These are phyloP conservation scores for Phengaris alcon DNA, from an alignment of 2,888 invertebrate species.

Conservation along the genomic window DNA sequence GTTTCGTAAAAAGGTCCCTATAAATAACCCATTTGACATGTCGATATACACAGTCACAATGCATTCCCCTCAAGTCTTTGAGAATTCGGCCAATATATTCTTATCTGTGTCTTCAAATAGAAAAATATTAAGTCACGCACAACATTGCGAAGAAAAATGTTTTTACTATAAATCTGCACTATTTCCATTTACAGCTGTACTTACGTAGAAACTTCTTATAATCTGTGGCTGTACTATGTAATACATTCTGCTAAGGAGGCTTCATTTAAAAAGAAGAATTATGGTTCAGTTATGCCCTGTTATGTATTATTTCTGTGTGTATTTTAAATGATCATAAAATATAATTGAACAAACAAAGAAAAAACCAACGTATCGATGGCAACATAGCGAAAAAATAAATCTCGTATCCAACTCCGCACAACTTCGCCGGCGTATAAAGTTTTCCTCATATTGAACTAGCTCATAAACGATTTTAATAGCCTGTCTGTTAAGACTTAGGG, in stretches of 20 bases:
- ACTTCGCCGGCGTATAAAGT: not conserved
- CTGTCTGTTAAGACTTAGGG: slow-evolving; percentile 43
- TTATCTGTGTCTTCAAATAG: not conserved
- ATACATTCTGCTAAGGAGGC: no score
- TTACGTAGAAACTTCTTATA: no score
- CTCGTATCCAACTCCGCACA: not conserved
- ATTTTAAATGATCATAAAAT: no score
- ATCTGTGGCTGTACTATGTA: no score
- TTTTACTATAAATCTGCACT: no score
- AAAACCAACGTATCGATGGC: not conserved
- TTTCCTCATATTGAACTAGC: slow-evolving; percentile 1
- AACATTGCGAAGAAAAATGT: no score
- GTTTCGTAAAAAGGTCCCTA: slow-evolving; percentile 9
- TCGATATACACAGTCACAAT: not conserved
- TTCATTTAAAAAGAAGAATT: no score
- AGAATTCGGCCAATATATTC: not conserved
- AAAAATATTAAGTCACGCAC: no score
- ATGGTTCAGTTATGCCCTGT: no score
- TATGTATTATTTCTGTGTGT: no score
- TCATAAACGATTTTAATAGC: slow-evolving; percentile 5
- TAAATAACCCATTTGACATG: not conserved
- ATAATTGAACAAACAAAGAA: no score
- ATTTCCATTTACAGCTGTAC: no score
- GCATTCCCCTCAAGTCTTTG: not conserved
- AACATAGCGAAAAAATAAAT: not conserved